These are phyloP conservation scores for Parnassius apollo DNA, from an alignment of 2,888 invertebrate species.

Conservation along the genomic window DNA sequence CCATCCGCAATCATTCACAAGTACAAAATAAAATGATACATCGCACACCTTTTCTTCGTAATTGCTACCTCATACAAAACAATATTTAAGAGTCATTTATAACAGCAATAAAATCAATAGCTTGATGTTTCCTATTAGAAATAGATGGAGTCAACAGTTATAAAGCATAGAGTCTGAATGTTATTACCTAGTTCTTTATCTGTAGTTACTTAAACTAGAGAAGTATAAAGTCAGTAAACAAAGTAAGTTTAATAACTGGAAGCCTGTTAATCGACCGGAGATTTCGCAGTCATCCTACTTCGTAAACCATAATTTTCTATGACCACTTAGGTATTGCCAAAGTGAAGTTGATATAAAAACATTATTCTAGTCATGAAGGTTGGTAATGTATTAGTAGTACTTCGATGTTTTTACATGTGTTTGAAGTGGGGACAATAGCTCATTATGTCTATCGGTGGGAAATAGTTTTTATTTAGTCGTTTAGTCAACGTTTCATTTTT, in stretches of 20 bases:
- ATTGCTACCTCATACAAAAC: too few species aligned
- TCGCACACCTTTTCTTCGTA: not conserved
- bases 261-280: conserved; percentile 11
- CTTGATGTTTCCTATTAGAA: too few species aligned
- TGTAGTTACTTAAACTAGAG: too few species aligned
- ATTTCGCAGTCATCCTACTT: conserved; percentile 25
- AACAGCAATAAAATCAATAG: too few species aligned
- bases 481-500: not conserved
- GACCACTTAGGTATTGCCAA: conserved; percentile 22
- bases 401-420: not conserved
- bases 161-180: too few species aligned
- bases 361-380: conserved; percentile 5
- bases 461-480: not conserved
- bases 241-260: conserved; percentile 14
- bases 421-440: too few species aligned
- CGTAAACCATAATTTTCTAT: conserved; percentile 28
- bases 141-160: too few species aligned
- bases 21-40: not conserved
- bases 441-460: not conserved
- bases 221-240: conserved; percentile 1
- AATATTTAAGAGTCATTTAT: too few species aligned
- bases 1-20: not conserved
- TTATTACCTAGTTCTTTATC: too few species aligned
- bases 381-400: not conserved
- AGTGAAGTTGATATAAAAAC: conserved; percentile 8